Base-by-base conservation (phyloP, 2,888 invertebrate species). In the Adelphocoris suturalis region DNA sequence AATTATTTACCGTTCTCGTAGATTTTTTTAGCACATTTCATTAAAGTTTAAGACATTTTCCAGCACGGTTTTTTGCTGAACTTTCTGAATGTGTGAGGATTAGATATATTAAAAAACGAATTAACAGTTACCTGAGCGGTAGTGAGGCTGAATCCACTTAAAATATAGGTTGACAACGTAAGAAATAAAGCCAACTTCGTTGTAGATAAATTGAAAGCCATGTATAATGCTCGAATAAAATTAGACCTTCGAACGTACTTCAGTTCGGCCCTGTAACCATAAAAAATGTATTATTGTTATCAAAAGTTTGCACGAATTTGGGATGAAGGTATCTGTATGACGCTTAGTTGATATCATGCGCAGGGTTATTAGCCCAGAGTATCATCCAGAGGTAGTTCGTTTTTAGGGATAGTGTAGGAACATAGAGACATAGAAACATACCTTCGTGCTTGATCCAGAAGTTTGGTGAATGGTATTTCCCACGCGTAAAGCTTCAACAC, bases 401-500 rank as follows among this genome's bases (percentile, higher is more conserved):
- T 37, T 37, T 37, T 37, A 37, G n/a, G n/a, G n/a, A n/a, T n/a
- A n/a, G n/a, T n/a, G n/a, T n/a, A n/a, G n/a, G n/a, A n/a, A n/a
- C n/a, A n/a, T n/a, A n/a, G n/a, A 37, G 37, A 37, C 37, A 7
- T 4, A 7, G 7, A 37, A 11, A 68, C 19, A 92, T 94, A 97
- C 96, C 95, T 95, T 93, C 97, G 94, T 12, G 96, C 94, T 89
- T 94, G 93, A 85, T 95, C 95, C 1, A 97, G 95, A 0, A 97
- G 93, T 90, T 95, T 94, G 88, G 96, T 95, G 92, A 97, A 97
- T 0, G 97, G 96, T 91, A 95, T 96, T 92, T 97, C 97, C 96
- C 97, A 97, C 0, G 97, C 96, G 92, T 97, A 97, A 97, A 97
- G 97, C 94, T 97, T 97, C 92, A 97, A 97, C 0, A 97, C 97